Evolutionary conservation across 2,888 invertebrate genomes (phyloP).

Genomic region (Luperina testacea): DNA sequence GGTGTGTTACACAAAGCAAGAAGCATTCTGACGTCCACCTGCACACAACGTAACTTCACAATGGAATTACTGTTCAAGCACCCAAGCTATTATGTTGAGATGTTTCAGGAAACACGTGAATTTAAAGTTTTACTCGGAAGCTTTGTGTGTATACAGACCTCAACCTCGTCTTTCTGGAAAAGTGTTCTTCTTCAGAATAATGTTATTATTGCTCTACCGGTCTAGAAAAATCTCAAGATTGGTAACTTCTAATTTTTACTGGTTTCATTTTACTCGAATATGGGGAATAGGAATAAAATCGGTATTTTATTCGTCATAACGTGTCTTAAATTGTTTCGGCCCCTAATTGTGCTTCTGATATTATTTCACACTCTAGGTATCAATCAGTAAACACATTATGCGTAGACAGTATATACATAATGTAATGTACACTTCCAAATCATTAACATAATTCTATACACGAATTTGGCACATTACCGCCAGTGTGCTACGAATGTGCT

Average conservation of each 20-base stretch:
- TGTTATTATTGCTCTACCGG: constrained; percentile 13
- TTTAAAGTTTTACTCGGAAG: constrained; percentile 58
- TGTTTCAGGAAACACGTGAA: constrained; percentile 60
- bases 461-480: constrained; percentile 54
- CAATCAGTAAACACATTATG: constrained; percentile 14
- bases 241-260: background rate
- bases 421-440: constrained; percentile 17
- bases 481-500: constrained; percentile 52
- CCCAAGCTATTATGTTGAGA: constrained; percentile 58
- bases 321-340: background rate
- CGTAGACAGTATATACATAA: constrained; percentile 6
- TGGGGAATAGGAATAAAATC: background rate
- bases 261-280: background rate
- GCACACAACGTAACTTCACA: constrained; percentile 61
- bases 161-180: constrained; percentile 28
- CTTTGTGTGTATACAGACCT: constrained; percentile 45
- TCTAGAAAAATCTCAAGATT: background rate
- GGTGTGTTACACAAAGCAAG: constrained; percentile 68
- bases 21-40: constrained; percentile 67
- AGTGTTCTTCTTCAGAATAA: constrained; percentile 23
- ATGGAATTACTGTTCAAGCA: constrained; percentile 65
- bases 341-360: background rate
- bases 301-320: background rate
- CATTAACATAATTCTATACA: constrained; percentile 41
- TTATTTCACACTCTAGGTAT: background rate